Base-by-base conservation (phyloP, 92 coral and sea anemone genomes). In the Metridium senile region DNA sequence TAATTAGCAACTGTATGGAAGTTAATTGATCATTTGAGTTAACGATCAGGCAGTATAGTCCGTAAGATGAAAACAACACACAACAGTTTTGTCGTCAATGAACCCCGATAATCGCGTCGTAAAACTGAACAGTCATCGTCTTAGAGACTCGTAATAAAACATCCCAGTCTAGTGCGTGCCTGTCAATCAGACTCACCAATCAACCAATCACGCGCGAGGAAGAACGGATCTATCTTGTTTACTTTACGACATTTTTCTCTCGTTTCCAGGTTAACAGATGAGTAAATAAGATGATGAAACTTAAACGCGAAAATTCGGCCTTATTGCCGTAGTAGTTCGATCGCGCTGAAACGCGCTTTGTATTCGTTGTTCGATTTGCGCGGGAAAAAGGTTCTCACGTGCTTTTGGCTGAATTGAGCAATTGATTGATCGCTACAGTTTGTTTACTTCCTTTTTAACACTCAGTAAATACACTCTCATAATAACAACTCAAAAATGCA, bases 401-500 rank as follows among this genome's bases (percentile, higher is more conserved):
- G 34, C 13, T 9, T 46, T 31, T 26, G 21, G 0, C 11, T 10
- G 43, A 68, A 20, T 26, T 1, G 34, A 33, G 9, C 11, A 17
- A 34, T 45, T 22, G 25, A 33, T 28, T 8, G 26, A 51, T 29
- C 16, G 30, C 33, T n/a, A 22, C 4, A 32, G 30, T 70, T 47
- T 16, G 26, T 45, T 8, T 51, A 26, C 62, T 1, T 26, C 21
- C 53, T 46, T 31, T 18, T 68, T 23, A 46, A 27, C 53, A 20
- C 35, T 71, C 18, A 21, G 35, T 59, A 72, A 72, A 72, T 33
- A 72, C 25, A 30, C 53, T 21, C 16, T 29, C 0, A 27, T 13
- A 11, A 13, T 32, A 54, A 64, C 65, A 72, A 72, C 76, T 72
- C 39, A 72, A 72, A 72, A 72, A 72, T 56, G 65, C 54, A 23